phyloP scores from a whole-genome alignment of 2,888 invertebrate species.

The Chloroclystis v-ata region DNA sequence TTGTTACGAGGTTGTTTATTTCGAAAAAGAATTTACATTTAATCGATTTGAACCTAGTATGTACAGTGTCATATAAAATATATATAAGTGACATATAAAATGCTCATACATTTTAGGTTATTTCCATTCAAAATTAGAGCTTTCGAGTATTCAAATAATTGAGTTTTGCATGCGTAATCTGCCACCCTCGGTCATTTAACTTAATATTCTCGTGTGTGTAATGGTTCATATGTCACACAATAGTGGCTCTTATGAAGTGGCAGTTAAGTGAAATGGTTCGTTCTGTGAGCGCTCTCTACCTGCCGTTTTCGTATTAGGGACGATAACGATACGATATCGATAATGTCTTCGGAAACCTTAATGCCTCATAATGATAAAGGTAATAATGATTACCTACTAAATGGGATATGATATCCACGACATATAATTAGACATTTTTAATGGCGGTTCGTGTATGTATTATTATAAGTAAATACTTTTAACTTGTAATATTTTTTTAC shows the following conservation, averaged over 20 bases:
- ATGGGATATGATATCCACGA: neutral
- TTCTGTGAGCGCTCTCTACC: slow-evolving; percentile 13
- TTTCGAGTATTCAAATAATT: slow-evolving; percentile 4
- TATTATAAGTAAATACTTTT: no score
- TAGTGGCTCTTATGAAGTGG: slow-evolving; percentile 21
- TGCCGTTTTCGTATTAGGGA: slow-evolving; percentile 16
- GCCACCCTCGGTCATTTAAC: slow-evolving; percentile 23
- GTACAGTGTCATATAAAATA: no score
- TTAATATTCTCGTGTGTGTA: slow-evolving; percentile 15
- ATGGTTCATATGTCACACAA: slow-evolving; percentile 19
- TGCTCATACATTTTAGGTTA: no score
- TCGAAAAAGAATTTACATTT: no score
- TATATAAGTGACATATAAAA: no score
- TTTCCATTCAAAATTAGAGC: slow-evolving; percentile 3
- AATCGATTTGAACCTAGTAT: neutral
- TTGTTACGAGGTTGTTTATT: no score
- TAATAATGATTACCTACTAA: slow-evolving; percentile 6
- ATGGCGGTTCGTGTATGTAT: no score
- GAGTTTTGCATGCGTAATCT: slow-evolving; percentile 20
- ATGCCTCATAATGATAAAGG: slow-evolving; percentile 9
- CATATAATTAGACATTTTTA: no score
- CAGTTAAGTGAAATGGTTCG: slow-evolving; percentile 23
- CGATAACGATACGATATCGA: slow-evolving; percentile 10
- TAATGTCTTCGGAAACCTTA: slow-evolving; percentile 11
- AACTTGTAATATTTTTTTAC: no score